Evolutionary conservation across 1,140 invertebrate species (phyloP).

Genomic region (Pantala flavescens): DNA sequence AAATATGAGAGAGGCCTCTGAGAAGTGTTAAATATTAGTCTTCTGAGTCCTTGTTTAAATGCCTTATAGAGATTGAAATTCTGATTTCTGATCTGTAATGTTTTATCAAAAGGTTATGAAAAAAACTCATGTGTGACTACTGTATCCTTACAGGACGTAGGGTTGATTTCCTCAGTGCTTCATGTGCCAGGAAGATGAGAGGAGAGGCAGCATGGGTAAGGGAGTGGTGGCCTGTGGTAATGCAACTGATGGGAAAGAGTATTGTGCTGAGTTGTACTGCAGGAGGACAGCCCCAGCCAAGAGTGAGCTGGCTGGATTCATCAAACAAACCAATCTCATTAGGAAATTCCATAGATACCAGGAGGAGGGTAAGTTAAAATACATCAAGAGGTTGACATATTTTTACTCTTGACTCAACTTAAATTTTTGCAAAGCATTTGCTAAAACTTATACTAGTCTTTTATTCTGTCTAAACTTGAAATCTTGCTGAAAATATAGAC

Average conservation of each 20-base stretch:
- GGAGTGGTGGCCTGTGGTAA: constrained; percentile 32
- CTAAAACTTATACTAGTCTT: no score
- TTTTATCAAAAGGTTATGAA: no score
- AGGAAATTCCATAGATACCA: constrained; percentile 31
- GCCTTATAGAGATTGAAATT: no score
- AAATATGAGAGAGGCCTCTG: no score
- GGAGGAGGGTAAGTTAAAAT: constrained; percentile 35
- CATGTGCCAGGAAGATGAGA: background rate
- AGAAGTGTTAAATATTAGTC: no score
- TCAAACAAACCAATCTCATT: constrained; percentile 40
- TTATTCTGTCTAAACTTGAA: no score
- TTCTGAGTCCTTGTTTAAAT: no score
- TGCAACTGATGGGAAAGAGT: constrained; percentile 45
- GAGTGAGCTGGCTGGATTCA: constrained; percentile 53
- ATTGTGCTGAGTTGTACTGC: constrained; percentile 59
- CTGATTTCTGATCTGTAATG: no score
- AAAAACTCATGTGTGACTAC: no score
- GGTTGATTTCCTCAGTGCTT: no score
- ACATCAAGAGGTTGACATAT: constrained; percentile 6
- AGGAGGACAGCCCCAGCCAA: constrained; percentile 48
- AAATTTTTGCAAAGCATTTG: background rate
- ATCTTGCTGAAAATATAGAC: no score
- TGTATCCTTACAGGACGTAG: no score
- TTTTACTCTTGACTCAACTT: constrained; percentile 3
- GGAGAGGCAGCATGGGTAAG: background rate